These are phyloP conservation scores for Arnoldichthys spilopterus DNA, from an alignment of 2,797 vertebrate species.

Conservation along the genomic window DNA sequence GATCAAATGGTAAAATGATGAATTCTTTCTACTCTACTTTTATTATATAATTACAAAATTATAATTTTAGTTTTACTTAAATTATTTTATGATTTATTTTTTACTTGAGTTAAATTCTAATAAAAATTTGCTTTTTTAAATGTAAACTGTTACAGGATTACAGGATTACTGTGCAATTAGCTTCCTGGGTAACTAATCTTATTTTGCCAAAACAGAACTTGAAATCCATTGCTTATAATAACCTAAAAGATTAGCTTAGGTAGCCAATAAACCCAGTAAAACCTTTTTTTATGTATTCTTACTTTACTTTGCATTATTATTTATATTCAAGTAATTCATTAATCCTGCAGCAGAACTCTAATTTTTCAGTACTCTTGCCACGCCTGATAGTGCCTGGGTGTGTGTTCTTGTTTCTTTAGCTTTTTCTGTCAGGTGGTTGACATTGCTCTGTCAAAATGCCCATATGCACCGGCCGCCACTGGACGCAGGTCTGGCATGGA, in stretches of 20 bases:
- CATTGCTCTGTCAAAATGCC: background rate
- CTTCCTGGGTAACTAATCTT: no score
- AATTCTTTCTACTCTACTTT: no score
- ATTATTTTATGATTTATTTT: no score
- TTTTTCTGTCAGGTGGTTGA: slow-evolving; percentile 57
- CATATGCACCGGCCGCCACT: background rate
- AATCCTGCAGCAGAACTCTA: background rate
- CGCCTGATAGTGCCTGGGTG: background rate
- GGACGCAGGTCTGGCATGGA: slow-evolving; percentile 8
- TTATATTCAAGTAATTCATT: background rate
- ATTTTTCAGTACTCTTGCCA: background rate
- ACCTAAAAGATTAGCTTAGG: background rate
- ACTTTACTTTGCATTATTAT: background rate
- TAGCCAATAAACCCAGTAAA: background rate
- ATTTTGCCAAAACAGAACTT: no score
- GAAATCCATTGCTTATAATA: no score
- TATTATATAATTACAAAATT: no score
- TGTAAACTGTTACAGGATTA: no score
- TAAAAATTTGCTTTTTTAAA: no score
- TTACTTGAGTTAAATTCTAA: no score
- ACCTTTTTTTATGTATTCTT: background rate
- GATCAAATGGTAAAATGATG: no score
- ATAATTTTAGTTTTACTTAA: no score
- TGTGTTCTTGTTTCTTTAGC: slow-evolving; percentile 17
- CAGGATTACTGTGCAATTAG: no score